These are phyloP conservation scores for Ochotona curzoniae DNA, from an alignment of 2,113 vertebrate genomes.

Conservation along the genomic window DNA sequence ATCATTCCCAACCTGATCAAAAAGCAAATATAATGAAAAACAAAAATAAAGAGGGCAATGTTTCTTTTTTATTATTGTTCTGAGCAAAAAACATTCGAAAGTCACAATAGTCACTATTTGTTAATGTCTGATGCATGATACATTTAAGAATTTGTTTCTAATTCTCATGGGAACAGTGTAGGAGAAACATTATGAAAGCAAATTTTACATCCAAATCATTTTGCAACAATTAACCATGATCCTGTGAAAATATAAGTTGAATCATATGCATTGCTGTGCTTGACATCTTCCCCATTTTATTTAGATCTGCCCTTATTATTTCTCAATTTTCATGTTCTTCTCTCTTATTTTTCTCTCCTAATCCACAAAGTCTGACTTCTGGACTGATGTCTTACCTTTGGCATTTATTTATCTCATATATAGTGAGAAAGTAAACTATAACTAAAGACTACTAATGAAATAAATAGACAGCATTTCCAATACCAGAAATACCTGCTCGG, in stretches of 20 bases:
- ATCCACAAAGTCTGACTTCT: background rate
- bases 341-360: background rate
- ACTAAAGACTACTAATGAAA: background rate
- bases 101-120: background rate
- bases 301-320: background rate
- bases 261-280: background rate
- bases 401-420: background rate
- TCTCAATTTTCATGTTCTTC: background rate
- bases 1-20: too few species aligned
- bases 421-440: background rate
- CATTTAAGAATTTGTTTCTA: background rate
- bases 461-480: background rate
- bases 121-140: background rate
- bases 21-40: too few species aligned
- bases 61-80: background rate
- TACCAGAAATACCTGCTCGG: background rate
- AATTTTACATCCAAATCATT: background rate
- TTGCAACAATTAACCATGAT: background rate
- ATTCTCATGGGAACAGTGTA: background rate
- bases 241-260: background rate
- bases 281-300: background rate
- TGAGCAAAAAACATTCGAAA: background rate
- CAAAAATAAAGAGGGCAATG: background rate
- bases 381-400: constrained; percentile 2
- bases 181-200: background rate